Percentiles rank a stretch among this genome's conserved stretches.
These are phyloP conservation scores for Crepidodera aurea DNA, from an alignment of 2,888 invertebrate genomes.

Conservation along the genomic window DNA sequence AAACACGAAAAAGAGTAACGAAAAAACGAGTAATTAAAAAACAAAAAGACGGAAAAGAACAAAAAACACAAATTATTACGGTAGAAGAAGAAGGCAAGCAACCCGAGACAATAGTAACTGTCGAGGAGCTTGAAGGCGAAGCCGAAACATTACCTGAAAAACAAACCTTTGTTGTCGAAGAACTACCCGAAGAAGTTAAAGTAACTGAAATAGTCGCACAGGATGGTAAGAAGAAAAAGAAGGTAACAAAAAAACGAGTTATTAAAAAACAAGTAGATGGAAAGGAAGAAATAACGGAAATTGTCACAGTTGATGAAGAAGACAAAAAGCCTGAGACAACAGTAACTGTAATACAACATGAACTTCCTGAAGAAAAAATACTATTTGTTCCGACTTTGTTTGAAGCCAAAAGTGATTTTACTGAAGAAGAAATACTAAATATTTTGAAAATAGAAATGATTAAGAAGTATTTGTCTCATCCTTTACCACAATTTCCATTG, in stretches of 20 bases:
- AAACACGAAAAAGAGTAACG: constrained; percentile 55
- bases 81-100: constrained; percentile 57
- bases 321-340: constrained; percentile 50
- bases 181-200: constrained; percentile 47
- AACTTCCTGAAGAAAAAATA: constrained; percentile 45
- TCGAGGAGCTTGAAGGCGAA: constrained; percentile 54
- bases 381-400: constrained; percentile 55
- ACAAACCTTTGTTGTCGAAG: constrained; percentile 56
- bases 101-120: constrained; percentile 59
- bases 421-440: constrained; percentile 51
- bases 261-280: constrained; percentile 59
- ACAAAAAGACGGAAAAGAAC: constrained; percentile 58
- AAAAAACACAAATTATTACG: constrained; percentile 62
- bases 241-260: constrained; percentile 54
- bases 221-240: constrained; percentile 42
- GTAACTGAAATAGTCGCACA: constrained; percentile 48
- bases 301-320: constrained; percentile 55
- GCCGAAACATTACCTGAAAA: constrained; percentile 57
- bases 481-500: constrained; percentile 49
- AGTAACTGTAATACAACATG: constrained; percentile 44
- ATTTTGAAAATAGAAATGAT: constrained; percentile 54
- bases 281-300: constrained; percentile 55
- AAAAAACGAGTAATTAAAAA: constrained; percentile 60
- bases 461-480: constrained; percentile 52
- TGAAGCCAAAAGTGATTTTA: constrained; percentile 49